Base-by-base conservation (phyloP, 2,113 vertebrate species). In the Clupea harengus region DNA sequence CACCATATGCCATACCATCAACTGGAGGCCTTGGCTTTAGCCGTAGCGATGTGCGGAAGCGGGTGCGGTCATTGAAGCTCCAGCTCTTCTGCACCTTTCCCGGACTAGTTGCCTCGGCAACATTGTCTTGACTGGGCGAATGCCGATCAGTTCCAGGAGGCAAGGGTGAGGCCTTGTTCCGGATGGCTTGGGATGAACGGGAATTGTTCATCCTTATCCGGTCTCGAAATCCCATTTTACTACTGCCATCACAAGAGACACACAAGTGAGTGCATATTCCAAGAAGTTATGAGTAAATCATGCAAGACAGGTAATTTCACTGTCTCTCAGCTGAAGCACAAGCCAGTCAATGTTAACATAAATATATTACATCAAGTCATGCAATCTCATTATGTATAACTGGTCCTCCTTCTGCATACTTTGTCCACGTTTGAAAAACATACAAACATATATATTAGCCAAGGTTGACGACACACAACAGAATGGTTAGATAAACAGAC, bases 81-180 rank as follows among this genome's bases (percentile, higher is more conserved):
- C 98, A 99, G 91, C 98, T 99, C 90, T 99, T 99, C 93, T 98
- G 98, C 87, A 99, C 98, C 90, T 98, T 99, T 85, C 94, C 96
- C 1, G 98, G 97, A 90, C 97, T 99, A 86, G 92, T 89, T 81
- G 94, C 91, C 85, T 98, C 97, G 0, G 96, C 91, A 1, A 96
- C n/a, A 4, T 97, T 97, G 93, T 99, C 98, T 0, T 95, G 94
- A 86, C 93, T 95, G 88, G 97, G 96, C 2, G 97, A 96, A 10
- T 91, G 95, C 20, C 95, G 95, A 20, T 94, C 94, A 3, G 94
- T 87, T 0, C 96, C 95, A 0, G 96, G 95, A 0, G 95, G 94
- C 91, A 97, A 91, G 0, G 94, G 95, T 17, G 96, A 95, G 2
- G 95, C 92, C 91, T 96, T 97, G 87, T 93, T 94, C 87, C 97